Evolutionary conservation across 2,113 vertebrate species (phyloP), one percentile per base, ranked within the genome.

Genomic region (Anarhynchus alexandrinus): DNA sequence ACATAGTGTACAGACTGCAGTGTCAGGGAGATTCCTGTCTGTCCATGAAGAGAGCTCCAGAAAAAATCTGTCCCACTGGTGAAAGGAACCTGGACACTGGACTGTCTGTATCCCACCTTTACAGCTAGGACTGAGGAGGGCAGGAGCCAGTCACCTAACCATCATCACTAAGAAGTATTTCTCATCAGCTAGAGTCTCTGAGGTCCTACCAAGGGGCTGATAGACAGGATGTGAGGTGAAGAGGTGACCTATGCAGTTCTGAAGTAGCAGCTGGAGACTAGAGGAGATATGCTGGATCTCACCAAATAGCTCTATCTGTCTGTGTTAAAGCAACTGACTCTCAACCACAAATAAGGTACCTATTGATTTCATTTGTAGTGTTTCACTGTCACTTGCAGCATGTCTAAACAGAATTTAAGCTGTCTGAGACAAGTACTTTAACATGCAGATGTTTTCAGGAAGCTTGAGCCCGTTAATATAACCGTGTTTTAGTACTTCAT

Each of bases 181-280:
- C 51, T 42, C 22, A n/a, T 38, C n/a, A 76, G 5, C 12, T 42
- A 2, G 12, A 43, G 22, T n/a, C 22, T 67, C 43, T 67, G 38
- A 51, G 52, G 59, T 9, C 20, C 38, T 86, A 38, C 54, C 13
- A 67, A 40, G 43, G 21, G 67, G 16, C 43, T 77, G 87, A 38
- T 10, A 72, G 57, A 54, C 6, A 8, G 16, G 47, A 55, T 8
- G 20, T 0, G 0, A 72, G 7, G 26, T 57, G 38, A 73, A 43
- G 40, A 30, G 10, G 18, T 55, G 32, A 82, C 23, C 18, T 30
- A 15, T 55, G 42, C 27, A 5, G 2, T 52, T 88, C n/a, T 57
- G 47, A 72, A 57, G 16, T 4, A 40, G 57, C 65, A 90, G 49
- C 17, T 59, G 34, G 11, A 83, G 6, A 18, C 34, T 8, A 4